Base-by-base conservation (phyloP, 2,113 vertebrate species). In the Prunella himalayana region DNA sequence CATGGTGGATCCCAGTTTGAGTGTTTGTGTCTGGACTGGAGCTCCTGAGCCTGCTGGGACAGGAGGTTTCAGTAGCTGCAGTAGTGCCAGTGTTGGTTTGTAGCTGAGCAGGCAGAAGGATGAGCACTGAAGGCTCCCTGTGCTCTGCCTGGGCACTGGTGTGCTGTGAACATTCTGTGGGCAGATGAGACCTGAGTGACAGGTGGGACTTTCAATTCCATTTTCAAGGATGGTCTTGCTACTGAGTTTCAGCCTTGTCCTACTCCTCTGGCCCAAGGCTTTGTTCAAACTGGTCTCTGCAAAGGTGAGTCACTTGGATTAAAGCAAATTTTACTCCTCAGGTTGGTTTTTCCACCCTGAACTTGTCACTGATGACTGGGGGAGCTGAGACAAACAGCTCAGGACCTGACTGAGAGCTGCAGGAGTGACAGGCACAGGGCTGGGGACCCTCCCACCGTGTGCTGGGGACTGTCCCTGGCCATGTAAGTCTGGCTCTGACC, bases 401-500 rank as follows among this genome's bases (percentile, higher is more conserved):
- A 10, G 78, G 37, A 57, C 7, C 25, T 72, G 41, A 9, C 5
- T 12, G 13, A 27, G 47, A 31, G 4, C n/a, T 6, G 10, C 44
- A 56, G n/a, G 13, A 68, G 30, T 23, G 61, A 47, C 54, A 63
- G 47, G 35, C 25, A 11, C 31, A n/a, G 41, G 47, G 9, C 3
- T 56, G 44, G 13, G 15, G 17, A 37, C 56, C 31, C 42, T 89
- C 44, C 59, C 27, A 39, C 17, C 30, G 50, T 50, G 61, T 72
- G 73, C 70, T 61, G 63, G 39, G 27, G 35, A 6, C 50, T 54
- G 61, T 84, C 73, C 31, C 54, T 61, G 63, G 30, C 81, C 13
- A 0, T 95, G 93, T 95, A 90, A 82, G n/a, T 85, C 94, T 94
- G 81, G 23, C 73, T 94, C 65, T 1, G 15, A 76, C 95, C 95